Evolutionary conservation across 2,113 vertebrate genomes (phyloP), one percentile per base, ranked within the genome.

Genomic region (Progne subis): DNA sequence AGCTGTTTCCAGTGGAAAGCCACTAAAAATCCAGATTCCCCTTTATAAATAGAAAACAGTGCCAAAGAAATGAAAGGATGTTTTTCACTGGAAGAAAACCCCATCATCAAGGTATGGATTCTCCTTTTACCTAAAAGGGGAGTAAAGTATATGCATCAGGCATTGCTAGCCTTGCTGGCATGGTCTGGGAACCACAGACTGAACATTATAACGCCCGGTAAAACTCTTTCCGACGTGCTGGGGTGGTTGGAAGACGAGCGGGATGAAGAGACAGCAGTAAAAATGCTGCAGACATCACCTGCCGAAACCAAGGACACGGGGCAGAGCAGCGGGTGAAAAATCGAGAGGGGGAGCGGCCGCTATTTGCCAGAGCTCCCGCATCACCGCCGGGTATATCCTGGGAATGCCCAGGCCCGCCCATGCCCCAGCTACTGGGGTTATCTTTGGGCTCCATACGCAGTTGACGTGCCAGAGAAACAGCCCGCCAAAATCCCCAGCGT

Each of bases 371-470:
- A 41, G 60, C 37, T 61, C 12, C 12, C 3, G 26, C 2, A 5
- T 12, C 3, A 2, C 60, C 6, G 1, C 34, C 2, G 5, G 59
- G 59, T 39, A 39, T 6, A 28, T 18, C 17, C 25, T 28, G 5
- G 2, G 59, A 39, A 63, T 29, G 37, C 25, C 37, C 17, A 39
- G 12, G 37, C 19, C 37, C 5, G 4, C 26, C 39, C 12, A 41
- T 10, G 6, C 26, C 26, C 39, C 39, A 63, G 37, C 18, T 41
- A 29, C 18, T 19, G 37, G 37, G 6, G 6, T 18, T 14, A 41
- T 20, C 18, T 29, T 29, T 20, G 18, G 26, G 25, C 18, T 63
- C 60, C 5, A 4, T 1, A 2, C 37, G 26, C 60, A 1, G 8
- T 20, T 37, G 29, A 63, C 3, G 2, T 3, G 4, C 26, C 12